phyloP scores from a whole-genome alignment of 1,140 invertebrate species.

The Palaemon carinicauda region DNA sequence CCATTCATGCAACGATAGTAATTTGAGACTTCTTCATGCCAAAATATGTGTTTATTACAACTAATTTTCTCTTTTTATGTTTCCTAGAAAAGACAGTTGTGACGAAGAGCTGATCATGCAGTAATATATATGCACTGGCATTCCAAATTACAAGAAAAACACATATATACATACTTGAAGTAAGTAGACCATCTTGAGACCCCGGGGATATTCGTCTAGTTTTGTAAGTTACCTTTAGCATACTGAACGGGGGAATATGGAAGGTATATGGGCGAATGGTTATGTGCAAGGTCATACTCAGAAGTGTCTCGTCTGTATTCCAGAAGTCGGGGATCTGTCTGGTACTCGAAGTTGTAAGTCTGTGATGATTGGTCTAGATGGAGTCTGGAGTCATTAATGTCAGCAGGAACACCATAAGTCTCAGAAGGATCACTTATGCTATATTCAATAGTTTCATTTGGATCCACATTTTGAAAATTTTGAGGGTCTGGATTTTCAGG shows the following conservation, averaged over 20 bases:
- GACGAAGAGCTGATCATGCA: slow-evolving; percentile 22
- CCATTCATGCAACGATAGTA: too few relatives aligned
- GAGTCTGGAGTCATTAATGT: neutral
- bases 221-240: slow-evolving; percentile 11
- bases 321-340: neutral
- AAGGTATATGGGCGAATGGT: slow-evolving; percentile 6
- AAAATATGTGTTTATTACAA: neutral
- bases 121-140: neutral
- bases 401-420: too few relatives aligned
- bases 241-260: slow-evolving; percentile 15
- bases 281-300: neutral
- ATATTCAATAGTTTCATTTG: too few relatives aligned
- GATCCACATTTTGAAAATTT: too few relatives aligned
- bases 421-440: too few relatives aligned
- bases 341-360: neutral
- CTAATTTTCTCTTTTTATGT: neutral
- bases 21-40: too few relatives aligned
- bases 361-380: neutral
- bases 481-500: too few relatives aligned
- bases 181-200: neutral
- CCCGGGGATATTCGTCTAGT: neutral
- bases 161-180: slow-evolving; percentile 39
- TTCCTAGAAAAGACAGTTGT: neutral
- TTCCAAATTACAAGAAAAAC: neutral
- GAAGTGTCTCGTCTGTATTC: neutral